phyloP scores from a whole-genome alignment of 2,797 vertebrate species.

The Masticophis lateralis region DNA sequence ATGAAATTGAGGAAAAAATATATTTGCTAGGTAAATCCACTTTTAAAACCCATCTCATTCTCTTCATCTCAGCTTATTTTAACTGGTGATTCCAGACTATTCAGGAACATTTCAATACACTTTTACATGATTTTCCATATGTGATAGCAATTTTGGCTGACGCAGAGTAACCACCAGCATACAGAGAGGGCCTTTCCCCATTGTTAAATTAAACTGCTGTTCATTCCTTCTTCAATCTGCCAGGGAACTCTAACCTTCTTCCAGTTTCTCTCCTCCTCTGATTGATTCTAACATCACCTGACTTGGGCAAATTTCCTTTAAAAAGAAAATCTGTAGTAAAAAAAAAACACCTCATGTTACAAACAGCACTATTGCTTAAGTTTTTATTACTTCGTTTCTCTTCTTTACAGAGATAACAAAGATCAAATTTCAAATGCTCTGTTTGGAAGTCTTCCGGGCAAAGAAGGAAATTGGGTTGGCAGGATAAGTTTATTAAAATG shows the following conservation, averaged over 20 bases:
- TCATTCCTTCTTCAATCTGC: background rate
- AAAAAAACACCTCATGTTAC: background rate
- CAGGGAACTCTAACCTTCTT: background rate
- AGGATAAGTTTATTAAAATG: background rate
- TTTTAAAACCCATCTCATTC: slow-evolving; percentile 24
- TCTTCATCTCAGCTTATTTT: slow-evolving; percentile 19
- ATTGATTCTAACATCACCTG: background rate
- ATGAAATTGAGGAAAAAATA: slow-evolving; percentile 13
- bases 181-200: background rate
- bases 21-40: slow-evolving; percentile 19
- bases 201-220: background rate
- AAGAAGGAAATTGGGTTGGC: background rate
- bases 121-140: background rate
- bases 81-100: slow-evolving; percentile 4
- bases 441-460: background rate
- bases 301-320: background rate
- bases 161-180: background rate
- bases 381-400: background rate
- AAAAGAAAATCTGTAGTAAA: background rate
- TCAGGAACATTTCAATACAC: background rate
- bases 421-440: background rate
- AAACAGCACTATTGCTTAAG: background rate
- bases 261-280: background rate
- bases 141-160: background rate
- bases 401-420: background rate